Percentiles rank a stretch among this genome's conserved stretches.
phyloP scores from a whole-genome alignment of 2,113 vertebrate species.

The Percopsis transmontana region DNA sequence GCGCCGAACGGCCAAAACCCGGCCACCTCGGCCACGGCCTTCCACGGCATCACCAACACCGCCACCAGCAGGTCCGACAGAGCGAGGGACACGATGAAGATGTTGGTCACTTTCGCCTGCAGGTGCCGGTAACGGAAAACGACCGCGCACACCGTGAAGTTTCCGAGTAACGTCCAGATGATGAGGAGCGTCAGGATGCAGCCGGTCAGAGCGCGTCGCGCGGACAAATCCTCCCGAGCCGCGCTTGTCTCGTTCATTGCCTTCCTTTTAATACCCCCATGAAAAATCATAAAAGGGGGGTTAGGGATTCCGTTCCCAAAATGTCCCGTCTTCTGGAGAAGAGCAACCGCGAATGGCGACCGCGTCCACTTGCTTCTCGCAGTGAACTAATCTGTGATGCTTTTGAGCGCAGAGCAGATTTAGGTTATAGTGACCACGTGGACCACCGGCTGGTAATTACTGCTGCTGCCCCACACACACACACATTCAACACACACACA shows the following conservation, averaged over 20 bases:
- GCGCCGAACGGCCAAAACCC: constrained; percentile 67
- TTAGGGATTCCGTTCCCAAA: not conserved
- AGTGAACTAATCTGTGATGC: constrained; percentile 23
- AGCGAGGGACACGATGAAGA: constrained; percentile 71
- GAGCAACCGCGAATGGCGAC: too few species aligned
- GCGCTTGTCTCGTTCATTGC: constrained; percentile 55
- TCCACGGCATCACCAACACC: constrained; percentile 75
- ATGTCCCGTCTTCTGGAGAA: too few species aligned
- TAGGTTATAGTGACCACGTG: constrained; percentile 21
- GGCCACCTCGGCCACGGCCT: constrained; percentile 63
- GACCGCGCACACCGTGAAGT: constrained; percentile 69
- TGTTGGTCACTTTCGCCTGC: constrained; percentile 71
- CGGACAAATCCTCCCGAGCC: constrained; percentile 25
- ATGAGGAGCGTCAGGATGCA: constrained; percentile 67
- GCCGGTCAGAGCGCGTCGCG: constrained; percentile 50
- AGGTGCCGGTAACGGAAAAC: constrained; percentile 68
- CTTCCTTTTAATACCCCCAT: constrained; percentile 4
- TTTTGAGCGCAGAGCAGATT: constrained; percentile 39
- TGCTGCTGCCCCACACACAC: constrained; percentile 1
- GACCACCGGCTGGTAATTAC: constrained; percentile 49
- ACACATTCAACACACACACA: not conserved
- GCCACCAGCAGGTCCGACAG: constrained; percentile 73
- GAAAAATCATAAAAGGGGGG: not conserved
- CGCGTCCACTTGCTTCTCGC: too few species aligned
- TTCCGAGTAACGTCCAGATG: constrained; percentile 72